phyloP scores from a whole-genome alignment of 2,113 vertebrate genomes.

The Promerops cafer region DNA sequence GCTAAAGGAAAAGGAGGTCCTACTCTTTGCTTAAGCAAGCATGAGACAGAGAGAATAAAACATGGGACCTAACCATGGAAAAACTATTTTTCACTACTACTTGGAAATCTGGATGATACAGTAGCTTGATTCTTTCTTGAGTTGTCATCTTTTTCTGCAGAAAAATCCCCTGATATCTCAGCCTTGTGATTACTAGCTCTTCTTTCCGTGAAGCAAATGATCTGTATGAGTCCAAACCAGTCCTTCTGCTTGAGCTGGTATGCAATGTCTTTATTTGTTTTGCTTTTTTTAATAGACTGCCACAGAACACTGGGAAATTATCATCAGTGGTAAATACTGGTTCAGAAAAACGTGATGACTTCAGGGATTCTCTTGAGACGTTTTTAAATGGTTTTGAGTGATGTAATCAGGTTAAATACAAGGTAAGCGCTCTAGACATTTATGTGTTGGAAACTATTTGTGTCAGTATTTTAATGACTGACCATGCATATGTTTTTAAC shows the following conservation, averaged over 20 bases:
- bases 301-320: background rate
- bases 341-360: slow-evolving; percentile 5
- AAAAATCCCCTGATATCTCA: slow-evolving; percentile 35
- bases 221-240: slow-evolving; percentile 10
- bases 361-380: background rate
- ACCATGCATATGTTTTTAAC: background rate
- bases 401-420: slow-evolving; percentile 39
- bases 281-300: slow-evolving; percentile 42
- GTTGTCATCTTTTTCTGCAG: slow-evolving; percentile 18
- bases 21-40: background rate
- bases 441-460: background rate
- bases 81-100: background rate
- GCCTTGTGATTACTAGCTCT: slow-evolving; percentile 38
- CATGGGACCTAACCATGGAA: background rate
- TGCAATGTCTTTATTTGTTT: slow-evolving; percentile 42
- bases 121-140: background rate
- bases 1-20: background rate
- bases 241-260: slow-evolving; percentile 29
- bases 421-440: slow-evolving; percentile 3
- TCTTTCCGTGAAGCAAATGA: background rate
- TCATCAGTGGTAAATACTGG: background rate
- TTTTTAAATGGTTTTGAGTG: slow-evolving; percentile 41
- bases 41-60: background rate
- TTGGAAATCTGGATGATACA: slow-evolving; percentile 13
- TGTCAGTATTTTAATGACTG: slow-evolving; percentile 19